These are phyloP conservation scores for Poeciliopsis gracilis DNA, from an alignment of 2,797 vertebrate genomes.

Conservation along the genomic window DNA sequence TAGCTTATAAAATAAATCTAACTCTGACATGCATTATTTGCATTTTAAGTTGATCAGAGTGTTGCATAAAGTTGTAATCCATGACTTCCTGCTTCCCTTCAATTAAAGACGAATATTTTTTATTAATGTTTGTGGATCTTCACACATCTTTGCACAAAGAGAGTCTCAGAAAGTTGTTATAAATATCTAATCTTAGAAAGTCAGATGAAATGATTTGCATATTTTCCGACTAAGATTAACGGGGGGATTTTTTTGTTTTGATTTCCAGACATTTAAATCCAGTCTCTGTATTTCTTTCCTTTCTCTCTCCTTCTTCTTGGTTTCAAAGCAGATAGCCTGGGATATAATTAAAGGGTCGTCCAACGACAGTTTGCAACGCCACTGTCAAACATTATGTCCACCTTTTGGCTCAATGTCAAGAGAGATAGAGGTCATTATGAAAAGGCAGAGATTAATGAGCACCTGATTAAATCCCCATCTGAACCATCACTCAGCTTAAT, in stretches of 20 bases:
- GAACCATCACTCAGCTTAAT: constrained; percentile 75
- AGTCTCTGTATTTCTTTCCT: not conserved
- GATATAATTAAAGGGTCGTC: constrained; percentile 6
- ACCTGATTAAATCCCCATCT: constrained; percentile 71
- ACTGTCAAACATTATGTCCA: constrained; percentile 39
- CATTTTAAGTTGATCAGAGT: no score
- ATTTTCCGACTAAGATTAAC: not conserved
- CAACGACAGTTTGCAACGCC: constrained; percentile 23
- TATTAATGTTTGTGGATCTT: not conserved
- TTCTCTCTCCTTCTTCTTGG: constrained; percentile 9
- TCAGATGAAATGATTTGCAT: not conserved
- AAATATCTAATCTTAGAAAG: not conserved
- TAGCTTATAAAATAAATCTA: no score
- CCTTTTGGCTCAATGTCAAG: constrained; percentile 68
- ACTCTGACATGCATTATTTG: no score
- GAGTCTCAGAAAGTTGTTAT: not conserved
- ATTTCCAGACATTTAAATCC: not conserved
- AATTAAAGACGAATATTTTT: not conserved
- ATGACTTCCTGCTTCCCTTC: not conserved
- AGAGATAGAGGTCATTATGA: constrained; percentile 67
- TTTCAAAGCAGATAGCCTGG: constrained; percentile 7
- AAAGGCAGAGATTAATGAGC: constrained; percentile 69
- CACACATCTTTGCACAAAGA: no score
- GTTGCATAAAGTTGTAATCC: no score
- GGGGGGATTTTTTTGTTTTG: not conserved